These are phyloP conservation scores for Meda fulgida DNA, from an alignment of 2,797 vertebrate species.

Conservation along the genomic window DNA sequence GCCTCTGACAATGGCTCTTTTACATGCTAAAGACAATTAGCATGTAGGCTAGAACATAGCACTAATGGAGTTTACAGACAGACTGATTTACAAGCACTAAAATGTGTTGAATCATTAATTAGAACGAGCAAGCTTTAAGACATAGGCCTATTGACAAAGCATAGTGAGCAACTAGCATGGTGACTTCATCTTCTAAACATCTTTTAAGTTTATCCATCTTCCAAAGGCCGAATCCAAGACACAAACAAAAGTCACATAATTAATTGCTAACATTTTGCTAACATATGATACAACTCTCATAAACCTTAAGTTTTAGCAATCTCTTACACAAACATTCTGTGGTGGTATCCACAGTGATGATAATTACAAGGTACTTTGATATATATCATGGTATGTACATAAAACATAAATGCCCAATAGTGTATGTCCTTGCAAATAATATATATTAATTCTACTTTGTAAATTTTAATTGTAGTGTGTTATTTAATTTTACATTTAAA, in stretches of 20 bases:
- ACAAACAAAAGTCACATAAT: not conserved
- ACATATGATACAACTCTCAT: not conserved
- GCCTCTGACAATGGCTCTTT: constrained; percentile 50
- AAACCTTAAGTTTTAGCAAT: not conserved
- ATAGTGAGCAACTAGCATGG: no score
- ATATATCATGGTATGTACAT: not conserved
- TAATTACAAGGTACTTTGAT: not conserved
- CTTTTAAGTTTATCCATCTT: not conserved
- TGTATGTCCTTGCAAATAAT: not conserved
- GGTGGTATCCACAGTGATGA: not conserved
- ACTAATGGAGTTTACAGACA: constrained; percentile 14
- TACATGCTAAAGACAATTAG: constrained; percentile 45
- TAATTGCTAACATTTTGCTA: not conserved
- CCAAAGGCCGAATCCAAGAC: not conserved
- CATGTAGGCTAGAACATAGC: constrained; percentile 2
- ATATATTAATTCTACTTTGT: not conserved
- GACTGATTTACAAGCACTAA: constrained; percentile 31
- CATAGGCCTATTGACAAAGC: not conserved
- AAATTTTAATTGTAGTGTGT: not conserved
- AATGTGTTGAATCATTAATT: constrained; percentile 1
- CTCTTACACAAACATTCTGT: not conserved
- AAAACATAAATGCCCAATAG: not conserved
- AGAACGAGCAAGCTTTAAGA: not conserved
- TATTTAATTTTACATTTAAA: not conserved
- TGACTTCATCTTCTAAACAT: constrained; percentile 9